These are phyloP conservation scores for Willisornis vidua DNA, from an alignment of 2,113 vertebrate genomes.

Conservation along the genomic window DNA sequence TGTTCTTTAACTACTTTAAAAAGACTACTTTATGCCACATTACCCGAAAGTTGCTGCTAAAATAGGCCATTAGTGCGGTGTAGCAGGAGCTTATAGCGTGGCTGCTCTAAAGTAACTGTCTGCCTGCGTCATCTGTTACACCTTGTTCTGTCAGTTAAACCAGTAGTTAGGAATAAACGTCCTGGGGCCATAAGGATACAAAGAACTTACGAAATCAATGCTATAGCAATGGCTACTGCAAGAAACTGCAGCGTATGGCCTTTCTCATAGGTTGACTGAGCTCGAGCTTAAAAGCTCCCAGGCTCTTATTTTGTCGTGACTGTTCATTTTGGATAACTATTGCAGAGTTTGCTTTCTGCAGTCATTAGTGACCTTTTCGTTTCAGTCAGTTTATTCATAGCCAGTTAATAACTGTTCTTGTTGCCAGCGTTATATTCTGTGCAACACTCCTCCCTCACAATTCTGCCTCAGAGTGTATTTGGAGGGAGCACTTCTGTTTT, in stretches of 20 bases:
- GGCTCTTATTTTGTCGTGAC: background rate
- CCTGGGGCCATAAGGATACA: background rate
- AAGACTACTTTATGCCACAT: fast-evolving
- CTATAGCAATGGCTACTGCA: background rate
- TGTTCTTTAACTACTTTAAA: background rate
- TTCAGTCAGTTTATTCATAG: background rate
- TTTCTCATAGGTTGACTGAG: background rate
- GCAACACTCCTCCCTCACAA: background rate
- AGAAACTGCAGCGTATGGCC: background rate
- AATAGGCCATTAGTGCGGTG: background rate
- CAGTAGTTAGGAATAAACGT: background rate
- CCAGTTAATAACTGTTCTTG: background rate
- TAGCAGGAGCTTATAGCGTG: background rate
- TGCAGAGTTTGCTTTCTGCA: background rate
- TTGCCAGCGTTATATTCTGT: background rate
- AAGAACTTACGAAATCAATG: background rate
- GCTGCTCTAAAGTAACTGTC: background rate
- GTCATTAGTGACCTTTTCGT: background rate
- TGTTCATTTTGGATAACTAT: background rate
- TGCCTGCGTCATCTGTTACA: background rate
- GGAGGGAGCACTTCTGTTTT: fast-evolving
- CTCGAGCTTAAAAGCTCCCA: background rate
- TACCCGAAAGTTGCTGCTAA: background rate
- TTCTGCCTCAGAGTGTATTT: background rate
- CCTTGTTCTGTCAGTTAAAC: background rate